Evolutionary conservation across 2,888 invertebrate species (phyloP).

Genomic region (Seira ritae): DNA sequence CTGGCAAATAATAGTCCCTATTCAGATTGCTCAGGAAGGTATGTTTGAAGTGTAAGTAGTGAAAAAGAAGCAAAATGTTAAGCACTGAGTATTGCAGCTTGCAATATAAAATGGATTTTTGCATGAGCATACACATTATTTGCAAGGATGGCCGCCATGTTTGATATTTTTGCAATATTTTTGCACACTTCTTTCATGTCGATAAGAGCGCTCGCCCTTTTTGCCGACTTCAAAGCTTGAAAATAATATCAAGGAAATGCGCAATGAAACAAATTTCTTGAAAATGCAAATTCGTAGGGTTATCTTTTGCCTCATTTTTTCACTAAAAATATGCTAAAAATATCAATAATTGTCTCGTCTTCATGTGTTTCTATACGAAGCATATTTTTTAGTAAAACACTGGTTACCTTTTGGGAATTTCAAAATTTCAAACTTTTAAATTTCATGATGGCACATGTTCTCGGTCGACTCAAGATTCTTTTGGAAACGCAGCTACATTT

Average conservation of each 20-base stretch:
- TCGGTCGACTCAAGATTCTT: too few species aligned
- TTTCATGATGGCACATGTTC: too few species aligned
- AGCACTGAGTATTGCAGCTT: background rate
- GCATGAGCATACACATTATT: constrained; percentile 25
- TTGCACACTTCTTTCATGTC: constrained; percentile 36
- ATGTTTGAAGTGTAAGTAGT: background rate
- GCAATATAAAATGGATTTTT: background rate
- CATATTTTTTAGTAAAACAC: too few species aligned
- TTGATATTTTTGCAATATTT: constrained; percentile 60
- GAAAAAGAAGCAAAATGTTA: background rate
- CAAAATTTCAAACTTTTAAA: too few species aligned
- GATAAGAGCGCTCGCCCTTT: constrained; percentile 28
- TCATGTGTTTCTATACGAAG: background rate
- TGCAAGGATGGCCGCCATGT: constrained; percentile 55
- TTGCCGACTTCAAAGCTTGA: too few species aligned
- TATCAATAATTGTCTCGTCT: constrained; percentile 7
- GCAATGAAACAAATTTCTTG: too few species aligned
- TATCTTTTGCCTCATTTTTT: too few species aligned
- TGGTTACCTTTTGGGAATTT: too few species aligned
- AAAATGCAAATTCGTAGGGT: too few species aligned
- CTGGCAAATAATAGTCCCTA: too few species aligned
- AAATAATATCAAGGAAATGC: too few species aligned
- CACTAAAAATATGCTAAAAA: background rate
- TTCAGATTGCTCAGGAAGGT: background rate
- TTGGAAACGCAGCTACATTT: too few species aligned